phyloP scores from a whole-genome alignment of 2,888 invertebrate species.

The Pachliopta kotzebuea region DNA sequence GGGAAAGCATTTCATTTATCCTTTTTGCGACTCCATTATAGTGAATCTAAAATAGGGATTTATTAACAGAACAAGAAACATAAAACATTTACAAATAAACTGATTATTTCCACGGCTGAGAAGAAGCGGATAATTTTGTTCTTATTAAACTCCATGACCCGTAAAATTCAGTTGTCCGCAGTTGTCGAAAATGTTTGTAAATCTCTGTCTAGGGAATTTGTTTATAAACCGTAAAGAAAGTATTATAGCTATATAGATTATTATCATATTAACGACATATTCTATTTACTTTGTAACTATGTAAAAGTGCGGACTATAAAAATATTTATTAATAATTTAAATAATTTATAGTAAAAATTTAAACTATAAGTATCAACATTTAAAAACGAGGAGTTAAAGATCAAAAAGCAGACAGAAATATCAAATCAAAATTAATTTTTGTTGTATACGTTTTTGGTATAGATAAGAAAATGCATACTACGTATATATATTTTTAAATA shows the following conservation, averaged over 20 bases:
- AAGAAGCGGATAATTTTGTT: neutral
- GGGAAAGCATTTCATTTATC: too few species aligned
- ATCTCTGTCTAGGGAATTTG: neutral
- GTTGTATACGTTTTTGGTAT: too few species aligned
- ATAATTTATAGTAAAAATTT: too few species aligned
- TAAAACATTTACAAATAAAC: neutral
- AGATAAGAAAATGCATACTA: too few species aligned
- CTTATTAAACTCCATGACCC: constrained; percentile 1
- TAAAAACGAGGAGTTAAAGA: neutral
- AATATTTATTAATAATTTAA: too few species aligned
- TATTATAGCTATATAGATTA: too few species aligned
- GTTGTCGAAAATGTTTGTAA: constrained; percentile 1
- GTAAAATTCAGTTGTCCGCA: constrained; percentile 3
- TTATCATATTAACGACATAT: neutral
- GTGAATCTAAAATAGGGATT: neutral
- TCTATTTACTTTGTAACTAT: neutral
- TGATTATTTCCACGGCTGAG: neutral
- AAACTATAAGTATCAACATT: too few species aligned
- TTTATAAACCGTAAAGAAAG: neutral
- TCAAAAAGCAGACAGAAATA: neutral
- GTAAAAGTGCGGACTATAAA: too few species aligned
- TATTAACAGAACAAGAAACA: neutral
- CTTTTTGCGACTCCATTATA: too few species aligned
- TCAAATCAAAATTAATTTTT: neutral
- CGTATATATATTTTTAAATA: too few species aligned